Evolutionary conservation across 37 sponge, comb jelly and placozoan genomes (phyloP).

Genomic region (Hormiphora californensis): DNA sequence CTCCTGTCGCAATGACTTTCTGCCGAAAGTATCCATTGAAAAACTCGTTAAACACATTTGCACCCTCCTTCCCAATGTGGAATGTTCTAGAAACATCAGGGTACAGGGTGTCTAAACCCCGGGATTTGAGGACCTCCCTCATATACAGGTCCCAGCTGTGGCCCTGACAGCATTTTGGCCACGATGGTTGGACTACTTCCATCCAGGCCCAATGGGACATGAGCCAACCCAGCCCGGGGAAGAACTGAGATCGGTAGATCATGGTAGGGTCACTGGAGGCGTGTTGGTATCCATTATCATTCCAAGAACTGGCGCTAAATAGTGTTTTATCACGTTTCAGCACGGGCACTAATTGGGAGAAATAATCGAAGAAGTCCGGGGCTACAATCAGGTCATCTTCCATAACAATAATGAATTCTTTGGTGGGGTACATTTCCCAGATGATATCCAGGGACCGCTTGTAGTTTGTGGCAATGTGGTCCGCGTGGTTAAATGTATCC

Average conservation of each 20-base stretch:
- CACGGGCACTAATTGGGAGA: conserved; percentile 36
- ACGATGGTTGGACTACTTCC: not conserved
- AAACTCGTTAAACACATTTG: not conserved
- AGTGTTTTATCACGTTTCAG: conserved; percentile 47
- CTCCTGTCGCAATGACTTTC: not conserved
- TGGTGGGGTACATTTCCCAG: conserved; percentile 55
- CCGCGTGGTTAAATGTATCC: conserved; percentile 35
- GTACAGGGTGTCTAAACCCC: conserved; percentile 50
- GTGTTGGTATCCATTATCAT: conserved; percentile 51
- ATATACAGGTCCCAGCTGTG: conserved; percentile 49
- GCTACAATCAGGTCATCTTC: conserved; percentile 58
- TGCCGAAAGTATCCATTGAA: not conserved
- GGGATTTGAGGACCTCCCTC: not conserved
- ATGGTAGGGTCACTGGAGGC: conserved; percentile 16
- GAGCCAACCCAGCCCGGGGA: conserved; percentile 54
- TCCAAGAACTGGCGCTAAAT: conserved; percentile 55
- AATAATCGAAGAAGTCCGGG: conserved; percentile 58
- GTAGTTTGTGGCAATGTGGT: conserved; percentile 51
- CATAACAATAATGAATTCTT: conserved; percentile 31
- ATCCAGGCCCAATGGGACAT: not conserved
- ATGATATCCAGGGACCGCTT: conserved; percentile 6
- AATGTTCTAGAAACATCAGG: conserved; percentile 43
- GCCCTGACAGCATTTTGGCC: conserved; percentile 51
- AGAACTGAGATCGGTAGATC: conserved; percentile 56
- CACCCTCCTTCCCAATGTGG: conserved; percentile 47